Evolutionary conservation across 2,113 vertebrate genomes (phyloP).

Genomic region (Picathartes gymnocephalus): DNA sequence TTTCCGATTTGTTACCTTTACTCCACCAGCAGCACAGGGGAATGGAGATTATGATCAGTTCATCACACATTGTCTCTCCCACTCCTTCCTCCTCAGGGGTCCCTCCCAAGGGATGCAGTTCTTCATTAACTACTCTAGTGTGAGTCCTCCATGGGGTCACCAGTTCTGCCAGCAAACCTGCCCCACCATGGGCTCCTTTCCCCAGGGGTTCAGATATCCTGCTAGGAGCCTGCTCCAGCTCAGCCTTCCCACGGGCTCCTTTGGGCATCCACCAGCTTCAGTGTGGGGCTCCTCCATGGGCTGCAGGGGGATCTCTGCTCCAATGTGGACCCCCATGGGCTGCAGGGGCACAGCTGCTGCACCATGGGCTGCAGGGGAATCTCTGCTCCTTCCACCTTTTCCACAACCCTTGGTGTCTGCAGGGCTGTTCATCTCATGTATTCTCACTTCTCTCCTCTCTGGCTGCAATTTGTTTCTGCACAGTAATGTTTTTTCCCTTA

Average conservation of each 20-base stretch:
- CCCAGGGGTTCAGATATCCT: background rate
- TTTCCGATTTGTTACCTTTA: background rate
- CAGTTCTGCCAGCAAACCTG: background rate
- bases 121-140: background rate
- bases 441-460: background rate
- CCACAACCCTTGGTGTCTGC: fast-evolving
- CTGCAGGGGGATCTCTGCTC: background rate
- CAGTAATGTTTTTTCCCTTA: background rate
- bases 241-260: background rate
- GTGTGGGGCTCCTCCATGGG: background rate
- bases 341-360: background rate
- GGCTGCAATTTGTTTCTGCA: background rate
- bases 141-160: background rate
- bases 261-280: background rate
- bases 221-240: background rate
- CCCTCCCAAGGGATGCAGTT: background rate
- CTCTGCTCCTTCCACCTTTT: background rate
- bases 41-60: background rate
- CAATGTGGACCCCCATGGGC: background rate
- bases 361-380: background rate
- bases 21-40: background rate
- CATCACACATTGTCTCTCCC: fast-evolving
- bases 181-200: background rate
- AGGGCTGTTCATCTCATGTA: background rate
- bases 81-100: background rate